These are phyloP conservation scores for Cyaniris semiargus DNA, from an alignment of 2,888 invertebrate genomes.

Conservation along the genomic window DNA sequence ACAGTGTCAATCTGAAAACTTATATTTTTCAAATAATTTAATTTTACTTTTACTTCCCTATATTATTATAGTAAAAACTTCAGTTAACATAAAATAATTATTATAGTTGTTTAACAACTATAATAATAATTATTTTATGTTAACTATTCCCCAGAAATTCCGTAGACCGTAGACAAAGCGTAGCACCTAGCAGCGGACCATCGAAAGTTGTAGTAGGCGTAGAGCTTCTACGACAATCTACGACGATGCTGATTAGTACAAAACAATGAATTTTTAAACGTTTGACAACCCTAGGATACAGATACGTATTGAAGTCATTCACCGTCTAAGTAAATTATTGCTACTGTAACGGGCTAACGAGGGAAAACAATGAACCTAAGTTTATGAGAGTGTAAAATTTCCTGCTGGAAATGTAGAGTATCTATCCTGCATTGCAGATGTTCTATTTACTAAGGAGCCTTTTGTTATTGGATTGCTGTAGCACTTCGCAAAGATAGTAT, in stretches of 20 bases:
- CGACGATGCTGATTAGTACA: neutral
- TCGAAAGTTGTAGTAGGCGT: neutral
- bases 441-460: neutral
- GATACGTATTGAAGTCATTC: conserved; percentile 22
- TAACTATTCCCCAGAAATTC: neutral
- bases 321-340: conserved; percentile 24
- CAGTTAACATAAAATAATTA: no score
- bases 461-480: neutral
- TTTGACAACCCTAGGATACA: conserved; percentile 20
- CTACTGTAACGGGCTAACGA: conserved; percentile 19
- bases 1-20: no score
- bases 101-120: no score
- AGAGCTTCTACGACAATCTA: neutral
- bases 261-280: neutral
- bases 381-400: conserved; percentile 13
- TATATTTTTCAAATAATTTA: no score
- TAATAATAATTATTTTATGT: no score
- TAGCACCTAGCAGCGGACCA: no score
- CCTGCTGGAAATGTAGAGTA: conserved; percentile 24
- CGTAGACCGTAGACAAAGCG: neutral
- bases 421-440: conserved; percentile 2
- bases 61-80: no score
- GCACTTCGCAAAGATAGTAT: neutral
- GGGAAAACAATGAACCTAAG: conserved; percentile 23
- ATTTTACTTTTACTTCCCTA: no score